Evolutionary conservation across 2,888 invertebrate genomes (phyloP).

Genomic region (Oscheius sp.): DNA sequence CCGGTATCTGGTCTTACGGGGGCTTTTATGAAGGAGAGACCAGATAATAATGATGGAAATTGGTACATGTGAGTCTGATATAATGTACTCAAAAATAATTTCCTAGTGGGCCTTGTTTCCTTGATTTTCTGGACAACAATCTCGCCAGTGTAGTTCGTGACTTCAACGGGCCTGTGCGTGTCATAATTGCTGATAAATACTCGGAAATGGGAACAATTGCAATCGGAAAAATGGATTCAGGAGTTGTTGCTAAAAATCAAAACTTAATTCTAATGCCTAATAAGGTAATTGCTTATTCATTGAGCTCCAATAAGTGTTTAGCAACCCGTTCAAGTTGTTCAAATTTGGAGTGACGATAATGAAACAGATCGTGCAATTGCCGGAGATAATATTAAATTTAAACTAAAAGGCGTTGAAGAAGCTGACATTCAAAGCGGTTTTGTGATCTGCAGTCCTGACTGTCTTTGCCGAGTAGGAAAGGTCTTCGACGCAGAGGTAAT

Average conservation of each 20-base stretch:
- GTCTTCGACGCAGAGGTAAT: conserved; percentile 89
- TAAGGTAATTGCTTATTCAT: no score
- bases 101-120: conserved; percentile 87
- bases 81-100: background rate
- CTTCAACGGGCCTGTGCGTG: conserved; percentile 83
- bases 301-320: no score
- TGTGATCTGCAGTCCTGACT: conserved; percentile 90
- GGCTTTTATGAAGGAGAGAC: conserved; percentile 87
- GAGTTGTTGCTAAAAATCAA: conserved; percentile 88
- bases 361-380: conserved; percentile 89
- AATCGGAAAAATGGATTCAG: conserved; percentile 98
- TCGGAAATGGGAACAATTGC: conserved; percentile 99
- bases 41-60: conserved; percentile 78
- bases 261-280: conserved; percentile 96
- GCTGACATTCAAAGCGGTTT: conserved; percentile 98
- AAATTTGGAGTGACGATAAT: conserved; percentile 95
- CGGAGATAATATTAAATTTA: conserved; percentile 98
- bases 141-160: conserved; percentile 90
- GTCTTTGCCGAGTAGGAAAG: conserved; percentile 90
- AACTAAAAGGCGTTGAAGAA: conserved; percentile 95
- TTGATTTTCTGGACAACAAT: conserved; percentile 92
- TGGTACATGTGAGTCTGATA: conserved; percentile 80
- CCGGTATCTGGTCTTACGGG: conserved; percentile 97
- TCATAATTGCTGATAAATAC: conserved; percentile 98
- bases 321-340: conserved; percentile 87